Evolutionary conservation across 2,888 invertebrate species (phyloP).

Genomic region (Ormyrus pomaceus): DNA sequence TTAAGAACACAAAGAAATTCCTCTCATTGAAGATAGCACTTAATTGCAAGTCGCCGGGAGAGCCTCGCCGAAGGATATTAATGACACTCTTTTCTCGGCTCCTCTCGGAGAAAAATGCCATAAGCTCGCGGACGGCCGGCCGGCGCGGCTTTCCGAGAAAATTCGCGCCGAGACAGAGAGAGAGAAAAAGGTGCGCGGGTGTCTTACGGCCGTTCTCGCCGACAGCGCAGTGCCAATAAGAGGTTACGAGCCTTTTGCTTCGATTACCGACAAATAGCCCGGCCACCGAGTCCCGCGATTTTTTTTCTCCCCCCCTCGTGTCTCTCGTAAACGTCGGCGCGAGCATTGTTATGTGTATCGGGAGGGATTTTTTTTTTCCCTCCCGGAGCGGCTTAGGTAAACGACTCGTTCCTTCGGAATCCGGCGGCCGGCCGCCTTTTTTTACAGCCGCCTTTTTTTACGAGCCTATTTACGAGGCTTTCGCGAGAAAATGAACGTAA

Average conservation of each 20-base stretch:
- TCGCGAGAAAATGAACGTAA: slow-evolving; percentile 51
- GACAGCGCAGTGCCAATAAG: background rate
- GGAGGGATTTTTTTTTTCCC: slow-evolving; percentile 1
- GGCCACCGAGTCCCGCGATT: background rate
- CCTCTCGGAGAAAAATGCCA: too few species aligned
- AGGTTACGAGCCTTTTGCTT: background rate
- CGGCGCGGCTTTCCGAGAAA: background rate
- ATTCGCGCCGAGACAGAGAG: background rate
- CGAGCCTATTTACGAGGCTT: slow-evolving; percentile 49
- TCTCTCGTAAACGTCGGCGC: slow-evolving; percentile 20
- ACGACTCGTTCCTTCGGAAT: slow-evolving; percentile 18
- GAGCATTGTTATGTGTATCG: slow-evolving; percentile 22
- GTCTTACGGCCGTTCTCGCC: background rate
- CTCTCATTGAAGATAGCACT: background rate
- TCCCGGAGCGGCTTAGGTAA: slow-evolving; percentile 3
- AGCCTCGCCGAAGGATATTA: background rate
- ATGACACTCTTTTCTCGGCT: background rate
- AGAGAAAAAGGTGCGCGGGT: background rate
- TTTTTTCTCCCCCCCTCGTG: background rate
- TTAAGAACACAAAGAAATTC: background rate
- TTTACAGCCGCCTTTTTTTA: slow-evolving; percentile 38
- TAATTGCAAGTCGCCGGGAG: background rate
- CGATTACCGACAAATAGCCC: slow-evolving; percentile 27
- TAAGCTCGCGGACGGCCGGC: too few species aligned
- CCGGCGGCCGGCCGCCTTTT: background rate